Base-by-base conservation (phyloP, 2,888 invertebrate genomes). In the Oscheius sp. region DNA sequence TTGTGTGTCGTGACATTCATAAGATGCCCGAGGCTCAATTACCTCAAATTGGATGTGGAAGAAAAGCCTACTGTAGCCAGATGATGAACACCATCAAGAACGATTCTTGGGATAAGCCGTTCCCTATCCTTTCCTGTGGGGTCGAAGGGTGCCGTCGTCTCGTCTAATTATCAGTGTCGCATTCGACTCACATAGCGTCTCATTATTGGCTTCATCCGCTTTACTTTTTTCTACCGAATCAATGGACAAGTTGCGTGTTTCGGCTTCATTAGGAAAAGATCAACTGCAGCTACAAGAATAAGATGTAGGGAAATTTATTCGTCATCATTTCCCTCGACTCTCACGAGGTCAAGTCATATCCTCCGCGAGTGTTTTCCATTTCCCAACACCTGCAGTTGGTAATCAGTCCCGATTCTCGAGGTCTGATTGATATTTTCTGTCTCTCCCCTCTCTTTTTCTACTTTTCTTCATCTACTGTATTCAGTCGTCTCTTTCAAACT, bases 111-210 rank as follows among this genome's bases (percentile, higher is more conserved):
- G 14, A 36, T 8, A 14, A 36, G 36, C 36, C 14, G 36, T 8
- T 14, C 36, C n/a, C n/a, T n/a, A n/a, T n/a, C n/a, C n/a, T n/a
- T n/a, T n/a, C 36, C 36, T 36, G 36, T 36, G 36, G 36, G 36
- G 54, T 36, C 22, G 54, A 14, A 33, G 33, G 54, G 54, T 36
- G 54, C 36, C 54, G 24, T 59, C 59, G 56, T 33, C 38, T 59
- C 59, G 41, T 59, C 59, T 59, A 59, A 59, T 59, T 59, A 59
- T 59, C 59, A 59, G 59, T 59, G 59, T 59, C 59, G 59, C 41
- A 59, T 59, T 59, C 59, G 59, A 44, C 28, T 59, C 59, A 59
- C 59, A 59, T 59, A 41, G 59, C 59, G 41, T 59, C 59, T 59
- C 41, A 59, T 59, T 59, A 59, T 59, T 59, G 59, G 44, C 59